Base-by-base conservation (phyloP, 2,888 invertebrate genomes). In the Melolontha melolontha region DNA sequence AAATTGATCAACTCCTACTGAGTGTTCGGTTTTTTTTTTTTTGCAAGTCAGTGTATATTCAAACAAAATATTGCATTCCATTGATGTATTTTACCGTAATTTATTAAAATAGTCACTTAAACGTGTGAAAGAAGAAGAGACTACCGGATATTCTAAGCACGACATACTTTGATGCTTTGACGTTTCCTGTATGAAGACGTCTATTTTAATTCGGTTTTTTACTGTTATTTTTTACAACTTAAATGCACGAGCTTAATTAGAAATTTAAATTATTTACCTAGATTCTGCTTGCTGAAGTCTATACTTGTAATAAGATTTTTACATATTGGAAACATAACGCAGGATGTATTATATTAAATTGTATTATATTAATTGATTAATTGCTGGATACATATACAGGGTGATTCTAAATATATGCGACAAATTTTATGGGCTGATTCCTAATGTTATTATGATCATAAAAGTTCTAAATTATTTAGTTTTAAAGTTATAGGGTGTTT, bases 121-220 rank as follows among this genome's bases (percentile, higher is more conserved):
- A n/a, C 41, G n/a, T 44, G 34, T 34, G 34, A 6, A 34, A 6
- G 34, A 22, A 5, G 27, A 44, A 42, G 42, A 42, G 42, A 57
- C 14, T 27, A 27, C 57, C 57, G 57, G 57, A 57, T 44, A 57
- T 44, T 22, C n/a, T 16, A n/a, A 44, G 41, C 12, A 42, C 42
- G 57, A 57, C 57, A 55, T 55, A 40, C 55, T 55, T 22, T 41
- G 41, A 55, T 11, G 57, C 57, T 44, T 57, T 57, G 27, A 57
- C 57, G 57, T 42, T 57, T 57, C 42, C 57, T 42, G 42, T 57
- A 17, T 27, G 27, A 44, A 22, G 40, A 27, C 27, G 27, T 27
- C 57, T 57, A 57, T 57, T 57, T 55, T 42, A 57, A 44, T 57
- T 57, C 57, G 42, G 44, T 27, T 57, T 57, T n/a, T 57, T 57